phyloP scores from a whole-genome alignment of 2,113 vertebrate genomes.

The Struthidea cinerea region DNA sequence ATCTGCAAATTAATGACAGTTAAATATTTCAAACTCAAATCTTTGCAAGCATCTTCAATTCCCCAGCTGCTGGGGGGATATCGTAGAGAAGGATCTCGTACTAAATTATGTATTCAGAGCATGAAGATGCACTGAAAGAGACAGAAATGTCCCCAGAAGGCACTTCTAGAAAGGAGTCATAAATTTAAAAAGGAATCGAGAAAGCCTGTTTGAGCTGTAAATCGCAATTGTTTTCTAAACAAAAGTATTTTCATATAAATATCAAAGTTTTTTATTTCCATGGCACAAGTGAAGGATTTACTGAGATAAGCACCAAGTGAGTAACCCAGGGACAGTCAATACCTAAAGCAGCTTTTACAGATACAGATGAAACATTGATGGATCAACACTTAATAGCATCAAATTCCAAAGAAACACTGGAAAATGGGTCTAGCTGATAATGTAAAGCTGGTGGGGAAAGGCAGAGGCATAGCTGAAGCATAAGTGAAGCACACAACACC shows the following conservation, averaged over 20 bases:
- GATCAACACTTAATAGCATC: background rate
- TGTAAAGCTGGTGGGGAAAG: background rate
- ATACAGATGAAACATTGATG: background rate
- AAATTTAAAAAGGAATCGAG: background rate
- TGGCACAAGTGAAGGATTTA: background rate
- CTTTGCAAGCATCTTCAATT: background rate
- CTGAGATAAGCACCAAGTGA: background rate
- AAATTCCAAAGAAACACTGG: background rate
- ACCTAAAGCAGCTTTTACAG: background rate
- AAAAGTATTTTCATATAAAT: background rate
- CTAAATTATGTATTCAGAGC: conserved; percentile 15
- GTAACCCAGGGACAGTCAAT: background rate
- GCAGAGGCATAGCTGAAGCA: rapidly evolving
- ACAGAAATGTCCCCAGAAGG: conserved; percentile 10
- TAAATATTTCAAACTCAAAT: conserved; percentile 15
- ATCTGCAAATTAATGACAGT: conserved; percentile 50
- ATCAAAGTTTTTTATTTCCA: background rate
- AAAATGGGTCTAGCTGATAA: rapidly evolving
- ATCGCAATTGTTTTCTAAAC: background rate
- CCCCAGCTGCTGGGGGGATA: background rate
- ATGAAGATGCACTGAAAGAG: background rate
- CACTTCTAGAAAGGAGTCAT: background rate
- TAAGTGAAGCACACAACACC: rapidly evolving
- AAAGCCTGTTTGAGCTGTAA: background rate
- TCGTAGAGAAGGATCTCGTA: background rate